Evolutionary conservation across 2,888 invertebrate species (phyloP).

Genomic region (Leuctra nigra): DNA sequence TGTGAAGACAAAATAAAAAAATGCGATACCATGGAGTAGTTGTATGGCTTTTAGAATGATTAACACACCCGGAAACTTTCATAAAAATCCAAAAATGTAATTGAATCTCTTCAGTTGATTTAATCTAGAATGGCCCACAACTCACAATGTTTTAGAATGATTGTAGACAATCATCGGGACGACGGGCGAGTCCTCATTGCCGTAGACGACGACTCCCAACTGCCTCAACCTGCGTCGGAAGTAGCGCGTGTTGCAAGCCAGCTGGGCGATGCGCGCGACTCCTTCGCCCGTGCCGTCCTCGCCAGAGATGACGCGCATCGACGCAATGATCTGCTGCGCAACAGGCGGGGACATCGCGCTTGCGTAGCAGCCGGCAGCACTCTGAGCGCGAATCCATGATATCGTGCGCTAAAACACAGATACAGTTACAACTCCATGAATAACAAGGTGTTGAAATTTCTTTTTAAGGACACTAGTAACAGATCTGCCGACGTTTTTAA

Average conservation of each 20-base stretch:
- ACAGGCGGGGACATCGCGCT: slow-evolving; percentile 84
- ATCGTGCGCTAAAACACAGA: no score
- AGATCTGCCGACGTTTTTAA: no score
- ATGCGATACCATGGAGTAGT: no score
- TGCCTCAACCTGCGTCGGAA: slow-evolving; percentile 71
- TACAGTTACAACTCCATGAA: no score
- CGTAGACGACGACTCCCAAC: slow-evolving; percentile 88
- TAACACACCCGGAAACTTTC: no score
- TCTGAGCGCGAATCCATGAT: slow-evolving; percentile 64
- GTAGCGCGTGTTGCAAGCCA: slow-evolving; percentile 77
- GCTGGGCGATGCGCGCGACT: slow-evolving; percentile 54
- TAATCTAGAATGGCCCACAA: no score
- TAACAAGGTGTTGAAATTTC: no score
- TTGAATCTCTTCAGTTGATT: no score
- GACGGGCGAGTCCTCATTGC: slow-evolving; percentile 92
- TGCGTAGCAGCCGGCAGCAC: slow-evolving; percentile 83
- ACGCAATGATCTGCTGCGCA: slow-evolving; percentile 82
- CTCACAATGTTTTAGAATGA: slow-evolving; percentile 93
- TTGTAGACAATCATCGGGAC: slow-evolving; percentile 93
- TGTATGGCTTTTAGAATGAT: no score
- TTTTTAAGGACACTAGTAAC: no score
- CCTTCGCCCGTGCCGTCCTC: slow-evolving; percentile 68
- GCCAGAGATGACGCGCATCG: slow-evolving; percentile 83
- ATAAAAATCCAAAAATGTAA: no score
- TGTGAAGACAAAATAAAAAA: no score